Evolutionary conservation across 2,113 vertebrate species (phyloP).

Genomic region (Chaetodon auriga): DNA sequence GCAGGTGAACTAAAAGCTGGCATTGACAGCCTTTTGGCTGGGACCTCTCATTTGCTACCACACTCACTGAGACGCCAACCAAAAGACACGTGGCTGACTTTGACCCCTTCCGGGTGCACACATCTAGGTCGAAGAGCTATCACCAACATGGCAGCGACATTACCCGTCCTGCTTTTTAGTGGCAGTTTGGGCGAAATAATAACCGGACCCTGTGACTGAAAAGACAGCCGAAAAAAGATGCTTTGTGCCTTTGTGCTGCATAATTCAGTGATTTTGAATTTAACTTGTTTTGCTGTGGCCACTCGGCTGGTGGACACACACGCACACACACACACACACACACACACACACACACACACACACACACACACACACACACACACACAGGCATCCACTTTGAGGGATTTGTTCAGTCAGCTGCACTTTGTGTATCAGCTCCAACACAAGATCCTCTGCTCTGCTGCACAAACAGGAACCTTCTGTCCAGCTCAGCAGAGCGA

Average conservation of each 20-base stretch:
- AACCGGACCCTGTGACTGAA: conserved; percentile 12
- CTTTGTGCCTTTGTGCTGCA: conserved; percentile 31
- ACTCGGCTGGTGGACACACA: neutral
- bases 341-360: conserved; percentile 2
- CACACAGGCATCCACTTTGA: conserved; percentile 27
- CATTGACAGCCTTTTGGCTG: conserved; percentile 75
- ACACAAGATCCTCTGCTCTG: conserved; percentile 21
- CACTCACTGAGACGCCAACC: conserved; percentile 24
- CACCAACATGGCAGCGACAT: neutral
- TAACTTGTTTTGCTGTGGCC: conserved; percentile 44
- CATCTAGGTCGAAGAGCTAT: conserved; percentile 24
- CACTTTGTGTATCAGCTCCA: conserved; percentile 45
- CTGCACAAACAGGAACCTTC: conserved; percentile 58
- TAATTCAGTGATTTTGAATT: conserved; percentile 59
- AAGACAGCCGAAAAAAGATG: neutral
- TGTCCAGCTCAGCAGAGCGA: conserved; percentile 56
- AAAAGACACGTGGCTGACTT: conserved; percentile 45
- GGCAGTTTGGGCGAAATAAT: neutral
- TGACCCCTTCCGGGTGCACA: conserved; percentile 37
- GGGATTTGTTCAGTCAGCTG: conserved; percentile 62
- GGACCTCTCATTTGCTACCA: conserved; percentile 53
- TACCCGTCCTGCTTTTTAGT: neutral
- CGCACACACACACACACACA: neutral
- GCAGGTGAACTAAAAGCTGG: conserved; percentile 76
- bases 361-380: neutral